Evolutionary conservation across 2,113 vertebrate species (phyloP).

Genomic region (Aphelocoma coerulescens): DNA sequence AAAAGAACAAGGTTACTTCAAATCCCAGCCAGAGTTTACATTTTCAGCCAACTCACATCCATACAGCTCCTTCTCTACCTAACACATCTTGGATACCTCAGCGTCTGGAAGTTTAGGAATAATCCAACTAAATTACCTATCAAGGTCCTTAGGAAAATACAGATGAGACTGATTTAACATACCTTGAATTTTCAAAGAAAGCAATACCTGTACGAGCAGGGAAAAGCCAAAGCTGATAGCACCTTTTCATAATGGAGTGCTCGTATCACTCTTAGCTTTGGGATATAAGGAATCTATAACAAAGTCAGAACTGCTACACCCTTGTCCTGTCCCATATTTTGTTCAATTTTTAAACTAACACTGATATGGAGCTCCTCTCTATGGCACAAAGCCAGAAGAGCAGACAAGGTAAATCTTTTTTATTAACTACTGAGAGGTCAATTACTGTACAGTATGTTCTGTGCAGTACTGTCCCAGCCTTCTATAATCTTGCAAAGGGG

Average conservation of each 20-base stretch:
- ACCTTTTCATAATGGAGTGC: neutral
- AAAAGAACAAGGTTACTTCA: neutral
- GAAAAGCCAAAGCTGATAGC: neutral
- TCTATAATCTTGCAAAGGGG: neutral
- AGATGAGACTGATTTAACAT: neutral
- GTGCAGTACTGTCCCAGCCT: neutral
- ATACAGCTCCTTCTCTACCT: neutral
- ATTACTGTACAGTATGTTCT: neutral
- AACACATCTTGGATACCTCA: neutral
- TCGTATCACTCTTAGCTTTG: neutral
- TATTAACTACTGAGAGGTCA: neutral
- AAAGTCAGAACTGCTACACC: neutral
- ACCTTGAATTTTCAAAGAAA: neutral
- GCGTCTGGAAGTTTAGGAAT: neutral
- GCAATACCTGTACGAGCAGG: fast-evolving
- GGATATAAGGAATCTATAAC: neutral
- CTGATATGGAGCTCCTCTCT: neutral
- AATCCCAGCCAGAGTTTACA: neutral
- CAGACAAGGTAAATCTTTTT: neutral
- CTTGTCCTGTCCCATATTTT: neutral
- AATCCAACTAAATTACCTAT: neutral
- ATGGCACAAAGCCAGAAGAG: neutral
- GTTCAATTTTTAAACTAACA: neutral
- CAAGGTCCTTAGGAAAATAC: neutral
- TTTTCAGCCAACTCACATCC: neutral